Base-by-base conservation (phyloP, 2,888 invertebrate genomes). In the Andrena bucephala region DNA sequence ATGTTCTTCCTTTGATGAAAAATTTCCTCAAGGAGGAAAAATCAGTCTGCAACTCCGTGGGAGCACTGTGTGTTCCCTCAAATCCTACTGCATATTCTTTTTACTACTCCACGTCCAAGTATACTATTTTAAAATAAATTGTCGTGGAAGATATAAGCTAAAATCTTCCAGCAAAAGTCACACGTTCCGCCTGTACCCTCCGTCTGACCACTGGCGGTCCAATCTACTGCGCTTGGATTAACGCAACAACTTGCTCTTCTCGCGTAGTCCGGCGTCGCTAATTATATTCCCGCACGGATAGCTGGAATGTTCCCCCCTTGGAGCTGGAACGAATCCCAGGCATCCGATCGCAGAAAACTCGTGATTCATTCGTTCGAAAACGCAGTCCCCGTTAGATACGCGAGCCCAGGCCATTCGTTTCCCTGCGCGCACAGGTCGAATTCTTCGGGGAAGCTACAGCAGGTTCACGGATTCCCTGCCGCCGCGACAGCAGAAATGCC, bases 291-390 rank as follows among this genome's bases (percentile, higher is more conserved):
- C 24, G 68, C 73, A 80, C 31, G 81, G 68, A 57, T 52, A 60
- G 80, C 48, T 54, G 81, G 81, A 81, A 80, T 81, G 81, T 65
- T 31, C 63, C 57, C 62, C 10, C 60, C 52, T 10, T n/a, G 48
- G 31, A 50, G 16, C 20, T 33, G 62, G 60, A 31, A 63, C 63
- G 60, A 13, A 24, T 54, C 10, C 24, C 20, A 59, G 62, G 66
- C 10, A 72, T 68, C 65, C 81, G 81, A 73, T 66, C 57, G 24
- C 27, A 57, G 62, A 81, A 81, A 81, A 73, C 57, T 78, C 68
- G 81, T 81, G 81, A 81, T 81, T 81, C 81, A 81, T 80, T 80
- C 81, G 81, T 81, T 81, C 73, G 81, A 65, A 81, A 81, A 81
- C 72, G 72, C 62, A 67, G 50, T 68, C 31, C 68, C 81, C 81